Conservation (phyloP, 1,140 invertebrate genomes). For the Drosophila guanche region DNA sequence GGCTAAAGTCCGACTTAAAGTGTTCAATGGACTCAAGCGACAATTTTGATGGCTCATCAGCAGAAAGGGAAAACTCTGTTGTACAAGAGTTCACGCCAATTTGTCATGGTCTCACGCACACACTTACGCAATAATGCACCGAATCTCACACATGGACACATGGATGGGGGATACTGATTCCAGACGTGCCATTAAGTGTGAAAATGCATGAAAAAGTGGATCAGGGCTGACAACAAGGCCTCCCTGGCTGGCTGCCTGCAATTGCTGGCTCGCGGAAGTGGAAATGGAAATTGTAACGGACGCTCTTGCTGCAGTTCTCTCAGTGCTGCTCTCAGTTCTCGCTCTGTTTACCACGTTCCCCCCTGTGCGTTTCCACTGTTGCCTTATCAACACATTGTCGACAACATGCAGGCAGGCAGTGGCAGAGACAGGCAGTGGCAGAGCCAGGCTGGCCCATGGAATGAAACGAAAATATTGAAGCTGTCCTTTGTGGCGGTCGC, state of each 20-base stretch:
- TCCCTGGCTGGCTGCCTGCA: slow-evolving; percentile 13
- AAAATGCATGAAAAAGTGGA: slow-evolving; percentile 57
- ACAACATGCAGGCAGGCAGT: slow-evolving; percentile 27
- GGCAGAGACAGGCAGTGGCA: slow-evolving; percentile 10
- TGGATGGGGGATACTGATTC: slow-evolving; percentile 1
- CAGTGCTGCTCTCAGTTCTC: not conserved
- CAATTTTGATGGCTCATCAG: slow-evolving; percentile 65
- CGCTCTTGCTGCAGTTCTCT: not conserved
- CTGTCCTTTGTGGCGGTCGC: slow-evolving; percentile 52
- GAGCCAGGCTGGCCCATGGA: slow-evolving; percentile 40
- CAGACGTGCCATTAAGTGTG: slow-evolving; percentile 37
- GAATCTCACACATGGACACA: not conserved
- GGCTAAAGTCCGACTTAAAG: slow-evolving; percentile 46
- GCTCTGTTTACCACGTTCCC: not conserved
- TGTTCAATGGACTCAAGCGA: slow-evolving; percentile 38
- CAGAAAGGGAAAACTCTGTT: slow-evolving; percentile 22
- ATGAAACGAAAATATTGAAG: slow-evolving; percentile 80
- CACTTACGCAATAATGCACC: not conserved
- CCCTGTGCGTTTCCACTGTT: slow-evolving; percentile 23
- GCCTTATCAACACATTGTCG: slow-evolving; percentile 76
- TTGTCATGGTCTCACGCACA: slow-evolving; percentile 52
- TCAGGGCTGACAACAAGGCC: slow-evolving; percentile 24
- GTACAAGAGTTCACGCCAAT: slow-evolving; percentile 51
- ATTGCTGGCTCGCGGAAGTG: slow-evolving; percentile 31
- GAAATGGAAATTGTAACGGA: slow-evolving; percentile 64